Conservation (phyloP, 2,797 vertebrate genomes). For the Smutsia temminckii region DNA sequence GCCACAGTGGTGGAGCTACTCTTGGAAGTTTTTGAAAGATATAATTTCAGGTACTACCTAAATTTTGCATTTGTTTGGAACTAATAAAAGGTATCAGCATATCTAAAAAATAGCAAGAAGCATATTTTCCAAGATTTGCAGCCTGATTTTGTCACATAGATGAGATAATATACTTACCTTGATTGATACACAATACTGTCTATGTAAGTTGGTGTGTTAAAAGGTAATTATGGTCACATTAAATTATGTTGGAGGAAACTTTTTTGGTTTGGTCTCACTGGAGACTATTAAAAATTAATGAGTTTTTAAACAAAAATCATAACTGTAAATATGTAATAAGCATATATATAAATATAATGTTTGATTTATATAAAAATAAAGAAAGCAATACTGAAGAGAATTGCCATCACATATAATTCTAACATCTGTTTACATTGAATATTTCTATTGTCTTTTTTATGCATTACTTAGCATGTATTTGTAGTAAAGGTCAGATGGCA, state of each 20-base stretch:
- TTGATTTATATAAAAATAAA: background rate
- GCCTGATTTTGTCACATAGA: background rate
- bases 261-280: background rate
- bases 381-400: background rate
- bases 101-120: background rate
- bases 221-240: background rate
- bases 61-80: conserved; percentile 4
- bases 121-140: background rate
- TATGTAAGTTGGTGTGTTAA: background rate
- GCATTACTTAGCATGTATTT: background rate
- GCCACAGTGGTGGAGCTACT: background rate
- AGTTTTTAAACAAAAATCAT: background rate
- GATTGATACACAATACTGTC: background rate
- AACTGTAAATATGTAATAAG: background rate
- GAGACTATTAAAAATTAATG: background rate
- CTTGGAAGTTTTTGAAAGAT: conserved; percentile 8
- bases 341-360: background rate
- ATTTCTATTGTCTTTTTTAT: background rate
- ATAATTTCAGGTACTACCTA: background rate
- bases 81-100: background rate
- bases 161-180: background rate
- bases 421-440: background rate
- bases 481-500: background rate
- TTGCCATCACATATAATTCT: background rate
- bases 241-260: background rate